A percentile compares a stretch with the other conserved stretches of the same genome.
Conservation (phyloP, 1,140 invertebrate genomes). For the Medauroidea extradentata region DNA sequence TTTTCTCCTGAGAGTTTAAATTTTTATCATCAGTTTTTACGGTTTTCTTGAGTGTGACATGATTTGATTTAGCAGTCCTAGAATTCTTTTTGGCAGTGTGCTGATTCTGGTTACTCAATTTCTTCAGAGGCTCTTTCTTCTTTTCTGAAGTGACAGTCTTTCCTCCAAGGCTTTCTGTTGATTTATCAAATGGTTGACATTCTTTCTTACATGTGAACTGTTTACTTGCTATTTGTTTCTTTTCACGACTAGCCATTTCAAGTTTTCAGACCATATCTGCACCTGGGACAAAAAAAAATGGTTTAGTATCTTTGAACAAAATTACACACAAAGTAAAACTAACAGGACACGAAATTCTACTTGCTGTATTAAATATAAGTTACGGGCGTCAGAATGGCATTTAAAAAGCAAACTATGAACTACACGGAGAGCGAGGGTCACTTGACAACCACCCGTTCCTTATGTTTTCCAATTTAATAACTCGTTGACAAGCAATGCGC, state of each 20-base stretch:
- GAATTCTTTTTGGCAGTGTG: neutral
- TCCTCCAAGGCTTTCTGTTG: neutral
- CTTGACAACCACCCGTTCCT: neutral
- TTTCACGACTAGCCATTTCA: slow-evolving; percentile 13
- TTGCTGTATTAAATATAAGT: neutral
- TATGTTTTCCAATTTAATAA: neutral
- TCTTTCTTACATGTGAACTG: slow-evolving; percentile 4
- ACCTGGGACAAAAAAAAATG: neutral
- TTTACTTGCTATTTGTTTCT: slow-evolving; percentile 1
- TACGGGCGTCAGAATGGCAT: neutral
- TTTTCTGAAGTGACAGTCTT: neutral
- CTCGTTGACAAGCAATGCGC: neutral
- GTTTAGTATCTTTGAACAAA: too few species aligned
- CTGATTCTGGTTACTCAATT: neutral
- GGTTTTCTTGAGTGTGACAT: neutral
- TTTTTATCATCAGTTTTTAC: neutral
- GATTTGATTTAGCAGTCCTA: neutral
- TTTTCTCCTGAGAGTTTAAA: neutral
- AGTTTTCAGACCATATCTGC: slow-evolving; percentile 8
- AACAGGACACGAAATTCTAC: neutral
- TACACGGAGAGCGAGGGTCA: neutral
- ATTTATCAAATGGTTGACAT: neutral
- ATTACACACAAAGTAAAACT: neutral
- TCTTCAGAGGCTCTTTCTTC: slow-evolving; percentile 1
- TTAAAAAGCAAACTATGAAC: neutral